Percentiles rank a stretch among this genome's conserved stretches.
Evolutionary conservation across 1,140 invertebrate genomes (phyloP).

Genomic region (Drosophila triauraria): DNA sequence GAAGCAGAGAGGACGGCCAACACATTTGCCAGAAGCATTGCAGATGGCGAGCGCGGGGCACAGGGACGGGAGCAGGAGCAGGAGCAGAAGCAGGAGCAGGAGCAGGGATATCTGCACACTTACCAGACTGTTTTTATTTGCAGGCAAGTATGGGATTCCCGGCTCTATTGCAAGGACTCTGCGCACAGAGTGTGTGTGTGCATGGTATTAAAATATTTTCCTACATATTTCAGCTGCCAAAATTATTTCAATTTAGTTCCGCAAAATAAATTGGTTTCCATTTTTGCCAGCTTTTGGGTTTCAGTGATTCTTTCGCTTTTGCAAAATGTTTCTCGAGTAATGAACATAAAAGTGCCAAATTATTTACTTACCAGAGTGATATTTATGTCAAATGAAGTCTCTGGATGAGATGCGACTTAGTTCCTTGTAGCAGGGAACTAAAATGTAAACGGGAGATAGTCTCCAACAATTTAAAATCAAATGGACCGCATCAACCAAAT

Average conservation of each 20-base stretch:
- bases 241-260: slow-evolving; percentile 84
- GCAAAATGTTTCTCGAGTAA: slow-evolving; percentile 46
- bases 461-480: background rate
- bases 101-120: slow-evolving; percentile 42
- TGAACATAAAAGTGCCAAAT: slow-evolving; percentile 65
- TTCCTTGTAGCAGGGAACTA: background rate
- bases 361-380: slow-evolving; percentile 56
- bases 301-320: slow-evolving; percentile 32
- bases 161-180: slow-evolving; percentile 19
- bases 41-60: slow-evolving; percentile 26
- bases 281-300: slow-evolving; percentile 17
- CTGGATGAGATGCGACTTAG: background rate
- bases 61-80: too few relatives aligned
- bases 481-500: background rate
- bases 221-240: slow-evolving; percentile 78
- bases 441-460: slow-evolving; percentile 1
- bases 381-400: slow-evolving; percentile 31
- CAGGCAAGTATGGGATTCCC: slow-evolving; percentile 45
- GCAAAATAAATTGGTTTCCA: slow-evolving; percentile 77
- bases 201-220: slow-evolving; percentile 77
- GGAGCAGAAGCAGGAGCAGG: background rate
- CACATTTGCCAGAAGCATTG: slow-evolving; percentile 53
- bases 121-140: slow-evolving; percentile 64
- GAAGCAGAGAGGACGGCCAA: slow-evolving; percentile 34
- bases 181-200: slow-evolving; percentile 25